Conservation (phyloP, 2,888 invertebrate species). For the Trissoscelio sp. region DNA sequence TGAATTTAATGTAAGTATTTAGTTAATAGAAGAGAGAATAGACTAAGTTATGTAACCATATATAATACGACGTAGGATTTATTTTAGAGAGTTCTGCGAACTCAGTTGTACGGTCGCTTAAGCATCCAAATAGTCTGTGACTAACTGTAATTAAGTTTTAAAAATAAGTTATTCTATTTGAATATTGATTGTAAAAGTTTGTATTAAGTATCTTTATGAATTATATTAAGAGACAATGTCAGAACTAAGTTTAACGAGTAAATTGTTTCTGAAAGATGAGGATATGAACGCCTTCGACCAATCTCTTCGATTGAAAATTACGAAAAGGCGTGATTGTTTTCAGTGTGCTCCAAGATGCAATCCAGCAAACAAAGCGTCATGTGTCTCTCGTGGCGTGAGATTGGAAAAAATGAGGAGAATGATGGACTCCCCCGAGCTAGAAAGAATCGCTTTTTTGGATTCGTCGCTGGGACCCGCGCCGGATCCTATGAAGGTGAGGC, state of each 20-base stretch:
- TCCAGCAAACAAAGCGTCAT: slow-evolving; percentile 75
- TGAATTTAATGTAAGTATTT: slow-evolving; percentile 79
- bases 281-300: too few species aligned
- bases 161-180: too few species aligned
- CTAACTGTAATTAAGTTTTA: not conserved
- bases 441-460: slow-evolving; percentile 75
- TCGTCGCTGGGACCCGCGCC: slow-evolving; percentile 74
- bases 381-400: slow-evolving; percentile 83
- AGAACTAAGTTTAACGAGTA: too few species aligned
- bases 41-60: too few species aligned
- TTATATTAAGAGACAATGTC: too few species aligned
- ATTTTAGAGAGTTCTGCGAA: slow-evolving; percentile 23
- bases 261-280: too few species aligned
- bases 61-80: slow-evolving; percentile 38
- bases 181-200: too few species aligned
- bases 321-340: not conserved
- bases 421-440: slow-evolving; percentile 70
- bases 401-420: slow-evolving; percentile 71
- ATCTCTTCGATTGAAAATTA: not conserved
- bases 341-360: slow-evolving; percentile 79
- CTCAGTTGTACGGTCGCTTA: not conserved
- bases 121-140: not conserved
- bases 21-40: too few species aligned
- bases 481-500: slow-evolving; percentile 72
- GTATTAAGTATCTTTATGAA: too few species aligned